A percentile compares a stretch with the other conserved stretches of the same genome.
phyloP scores from a whole-genome alignment of 2,113 vertebrate species.

The Vidua chalybeata region DNA sequence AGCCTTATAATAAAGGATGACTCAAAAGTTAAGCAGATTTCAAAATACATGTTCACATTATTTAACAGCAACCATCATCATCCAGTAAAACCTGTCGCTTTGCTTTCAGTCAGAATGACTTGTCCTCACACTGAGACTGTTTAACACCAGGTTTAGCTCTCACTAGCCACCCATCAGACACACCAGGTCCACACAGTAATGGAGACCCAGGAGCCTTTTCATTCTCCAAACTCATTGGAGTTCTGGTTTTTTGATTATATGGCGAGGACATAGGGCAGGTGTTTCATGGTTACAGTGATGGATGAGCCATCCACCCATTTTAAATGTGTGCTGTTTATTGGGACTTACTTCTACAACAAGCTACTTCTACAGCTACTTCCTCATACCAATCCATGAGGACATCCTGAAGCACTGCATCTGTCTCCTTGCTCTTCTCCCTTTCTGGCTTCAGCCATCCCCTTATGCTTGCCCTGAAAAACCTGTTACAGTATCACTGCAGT shows the following conservation, averaged over 20 bases:
- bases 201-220: neutral
- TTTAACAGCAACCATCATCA: conserved; percentile 39
- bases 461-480: neutral
- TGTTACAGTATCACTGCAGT: neutral
- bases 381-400: neutral
- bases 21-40: conserved; percentile 59
- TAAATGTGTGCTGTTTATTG: neutral
- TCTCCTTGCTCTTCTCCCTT: neutral
- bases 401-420: conserved; percentile 3
- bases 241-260: neutral
- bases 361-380: neutral
- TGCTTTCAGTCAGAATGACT: neutral
- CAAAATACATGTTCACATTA: conserved; percentile 23
- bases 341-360: neutral
- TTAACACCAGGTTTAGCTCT: neutral
- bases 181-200: neutral
- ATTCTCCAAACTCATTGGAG: neutral
- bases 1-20: conserved; percentile 50
- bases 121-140: neutral
- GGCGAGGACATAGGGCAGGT: neutral
- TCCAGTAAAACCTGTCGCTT: conserved; percentile 42
- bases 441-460: neutral
- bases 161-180: neutral
- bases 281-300: neutral
- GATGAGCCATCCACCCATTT: neutral